A percentile compares a stretch with the other conserved stretches of the same genome.
phyloP scores from a whole-genome alignment of 2,113 vertebrate genomes.

The Oxygymnocypris stewartii region DNA sequence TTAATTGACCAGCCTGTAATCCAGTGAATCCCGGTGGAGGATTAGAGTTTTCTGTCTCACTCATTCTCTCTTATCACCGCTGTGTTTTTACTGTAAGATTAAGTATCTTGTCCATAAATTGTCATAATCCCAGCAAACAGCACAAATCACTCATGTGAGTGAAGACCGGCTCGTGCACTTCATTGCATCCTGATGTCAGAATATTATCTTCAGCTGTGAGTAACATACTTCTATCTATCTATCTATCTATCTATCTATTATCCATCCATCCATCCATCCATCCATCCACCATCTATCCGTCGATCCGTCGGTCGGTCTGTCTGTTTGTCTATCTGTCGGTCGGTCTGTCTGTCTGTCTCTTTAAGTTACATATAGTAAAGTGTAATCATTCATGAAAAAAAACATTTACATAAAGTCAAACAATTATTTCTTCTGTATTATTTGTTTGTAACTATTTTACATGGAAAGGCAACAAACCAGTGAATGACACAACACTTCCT shows the following conservation, averaged over 20 bases:
- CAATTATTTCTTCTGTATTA: background rate
- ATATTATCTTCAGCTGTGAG: background rate
- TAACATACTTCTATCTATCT: background rate
- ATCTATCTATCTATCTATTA: background rate
- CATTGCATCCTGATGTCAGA: background rate
- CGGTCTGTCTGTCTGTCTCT: background rate
- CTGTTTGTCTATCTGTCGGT: background rate
- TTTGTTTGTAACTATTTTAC: background rate
- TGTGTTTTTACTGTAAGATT: background rate
- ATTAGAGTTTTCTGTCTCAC: constrained; percentile 16
- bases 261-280: background rate
- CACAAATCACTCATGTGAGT: background rate
- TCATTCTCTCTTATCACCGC: constrained; percentile 3
- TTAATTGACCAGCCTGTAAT: constrained; percentile 18
- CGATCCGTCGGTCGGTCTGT: background rate
- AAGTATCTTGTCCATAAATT: background rate
- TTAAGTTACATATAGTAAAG: background rate
- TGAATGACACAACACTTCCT: background rate
- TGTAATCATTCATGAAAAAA: background rate
- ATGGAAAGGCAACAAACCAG: background rate
- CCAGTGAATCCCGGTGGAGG: constrained; percentile 18
- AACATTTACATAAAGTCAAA: background rate
- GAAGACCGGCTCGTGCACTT: background rate
- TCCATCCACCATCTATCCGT: background rate
- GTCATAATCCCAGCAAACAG: constrained; percentile 8